A percentile compares a stretch with the other conserved stretches of the same genome.
Conservation (phyloP, 2,888 invertebrate genomes). For the Erynnis tages region DNA sequence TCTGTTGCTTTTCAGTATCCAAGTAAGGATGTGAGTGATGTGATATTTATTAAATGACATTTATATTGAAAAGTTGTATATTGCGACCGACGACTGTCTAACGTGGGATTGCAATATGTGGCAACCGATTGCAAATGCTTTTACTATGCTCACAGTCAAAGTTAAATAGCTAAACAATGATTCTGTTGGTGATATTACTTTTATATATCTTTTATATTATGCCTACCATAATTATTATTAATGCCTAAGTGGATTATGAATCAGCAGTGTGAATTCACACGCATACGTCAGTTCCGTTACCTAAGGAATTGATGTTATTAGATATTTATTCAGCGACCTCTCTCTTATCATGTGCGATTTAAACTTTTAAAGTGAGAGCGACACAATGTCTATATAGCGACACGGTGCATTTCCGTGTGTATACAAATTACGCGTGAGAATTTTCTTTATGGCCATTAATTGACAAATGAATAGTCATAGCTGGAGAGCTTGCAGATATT, state of each 20-base stretch:
- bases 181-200: not conserved
- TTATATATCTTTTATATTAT: no score
- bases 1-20: no score
- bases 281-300: not conserved
- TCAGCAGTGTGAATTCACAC: not conserved
- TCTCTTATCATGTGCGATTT: not conserved
- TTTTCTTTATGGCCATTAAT: no score
- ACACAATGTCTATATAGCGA: not conserved
- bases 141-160: not conserved
- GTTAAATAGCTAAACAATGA: conserved; percentile 3
- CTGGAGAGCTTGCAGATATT: no score
- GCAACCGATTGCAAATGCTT: not conserved
- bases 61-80: no score
- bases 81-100: no score
- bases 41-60: no score
- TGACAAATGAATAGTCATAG: no score
- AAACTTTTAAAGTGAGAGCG: conserved; percentile 9
- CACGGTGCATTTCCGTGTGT: not conserved
- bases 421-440: not conserved
- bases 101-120: not conserved
- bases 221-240: no score
- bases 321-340: not conserved
- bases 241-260: not conserved
- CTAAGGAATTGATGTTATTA: not conserved
- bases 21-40: no score